Evolutionary conservation across 2,113 vertebrate genomes (phyloP).

Genomic region (Porphyrio hochstetteri): DNA sequence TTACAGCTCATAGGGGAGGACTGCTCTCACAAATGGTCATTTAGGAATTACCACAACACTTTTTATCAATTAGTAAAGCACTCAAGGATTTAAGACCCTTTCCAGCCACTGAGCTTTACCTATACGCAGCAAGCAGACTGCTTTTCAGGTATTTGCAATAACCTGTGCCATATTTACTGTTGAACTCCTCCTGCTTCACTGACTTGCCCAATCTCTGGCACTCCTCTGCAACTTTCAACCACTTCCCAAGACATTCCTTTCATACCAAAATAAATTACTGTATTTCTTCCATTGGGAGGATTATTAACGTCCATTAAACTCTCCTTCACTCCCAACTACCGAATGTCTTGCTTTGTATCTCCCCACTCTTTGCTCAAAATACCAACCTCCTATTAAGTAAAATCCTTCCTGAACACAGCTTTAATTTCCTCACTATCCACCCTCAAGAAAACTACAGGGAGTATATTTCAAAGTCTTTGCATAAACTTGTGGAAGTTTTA

Average conservation of each 20-base stretch:
- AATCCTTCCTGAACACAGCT: background rate
- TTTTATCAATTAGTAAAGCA: background rate
- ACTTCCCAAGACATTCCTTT: slow-evolving; percentile 59
- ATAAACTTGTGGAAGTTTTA: background rate
- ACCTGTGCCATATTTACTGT: background rate
- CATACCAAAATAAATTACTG: slow-evolving; percentile 44
- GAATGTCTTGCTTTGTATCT: background rate
- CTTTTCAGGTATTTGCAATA: background rate
- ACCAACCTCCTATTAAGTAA: background rate
- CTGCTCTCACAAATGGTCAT: background rate
- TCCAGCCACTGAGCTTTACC: background rate
- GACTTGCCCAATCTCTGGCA: background rate
- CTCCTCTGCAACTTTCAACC: slow-evolving; percentile 26
- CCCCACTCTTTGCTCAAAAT: background rate
- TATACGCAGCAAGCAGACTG: background rate
- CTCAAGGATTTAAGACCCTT: background rate
- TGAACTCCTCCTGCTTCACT: background rate
- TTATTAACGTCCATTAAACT: slow-evolving; percentile 15
- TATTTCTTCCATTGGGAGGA: slow-evolving; percentile 39
- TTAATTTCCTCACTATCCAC: background rate
- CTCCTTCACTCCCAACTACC: background rate
- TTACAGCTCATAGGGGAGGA: background rate
- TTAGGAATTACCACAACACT: background rate
- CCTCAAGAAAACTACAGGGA: background rate
- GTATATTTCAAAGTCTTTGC: background rate